A percentile compares a stretch with the other conserved stretches of the same genome.
Evolutionary conservation across 2,113 vertebrate species (phyloP).

Genomic region (Micronycteris hirsuta): DNA sequence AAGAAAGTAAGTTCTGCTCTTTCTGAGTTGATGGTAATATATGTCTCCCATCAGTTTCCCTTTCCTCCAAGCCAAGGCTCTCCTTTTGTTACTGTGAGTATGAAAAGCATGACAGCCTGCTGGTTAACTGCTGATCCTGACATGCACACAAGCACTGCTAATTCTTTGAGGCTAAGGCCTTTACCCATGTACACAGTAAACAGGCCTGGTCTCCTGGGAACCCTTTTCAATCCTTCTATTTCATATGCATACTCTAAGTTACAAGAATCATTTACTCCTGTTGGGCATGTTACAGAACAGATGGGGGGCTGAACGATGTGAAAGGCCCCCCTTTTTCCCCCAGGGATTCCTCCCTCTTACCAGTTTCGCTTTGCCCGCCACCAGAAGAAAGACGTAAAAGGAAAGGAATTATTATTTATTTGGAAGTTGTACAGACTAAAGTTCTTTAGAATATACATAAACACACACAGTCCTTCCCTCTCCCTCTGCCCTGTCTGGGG

Average conservation of each 20-base stretch:
- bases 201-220: background rate
- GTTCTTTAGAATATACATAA: too few species aligned
- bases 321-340: too few species aligned
- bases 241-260: background rate
- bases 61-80: background rate
- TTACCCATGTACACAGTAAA: background rate
- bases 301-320: too few species aligned
- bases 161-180: background rate
- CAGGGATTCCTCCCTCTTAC: too few species aligned
- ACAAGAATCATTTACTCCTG: background rate
- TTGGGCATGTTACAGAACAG: too few species aligned
- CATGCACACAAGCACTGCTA: background rate
- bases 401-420: too few species aligned
- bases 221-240: background rate
- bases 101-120: background rate
- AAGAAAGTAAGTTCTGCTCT: slow-evolving; percentile 37
- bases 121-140: background rate
- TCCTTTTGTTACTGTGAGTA: background rate
- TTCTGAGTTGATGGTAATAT: background rate
- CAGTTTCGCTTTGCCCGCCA: too few species aligned
- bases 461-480: too few species aligned
- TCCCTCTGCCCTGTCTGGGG: too few species aligned
- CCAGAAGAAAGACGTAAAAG: too few species aligned
- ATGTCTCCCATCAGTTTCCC: background rate
- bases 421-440: too few species aligned